phyloP scores from a whole-genome alignment of 1,140 invertebrate species.

The Homarus americanus region DNA sequence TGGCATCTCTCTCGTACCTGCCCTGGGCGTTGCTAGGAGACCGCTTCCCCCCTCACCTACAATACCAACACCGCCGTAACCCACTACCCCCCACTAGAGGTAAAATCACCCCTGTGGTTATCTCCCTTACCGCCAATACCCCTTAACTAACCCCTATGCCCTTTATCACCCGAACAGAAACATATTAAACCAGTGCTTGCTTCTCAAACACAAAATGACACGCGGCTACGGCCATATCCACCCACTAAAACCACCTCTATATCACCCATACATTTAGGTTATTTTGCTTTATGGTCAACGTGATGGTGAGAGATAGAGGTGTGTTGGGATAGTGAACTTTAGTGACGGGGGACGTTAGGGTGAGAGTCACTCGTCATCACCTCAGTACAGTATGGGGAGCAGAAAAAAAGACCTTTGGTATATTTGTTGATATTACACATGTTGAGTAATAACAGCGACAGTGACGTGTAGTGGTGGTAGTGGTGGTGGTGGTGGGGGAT shows the following conservation, averaged over 20 bases:
- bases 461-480: neutral
- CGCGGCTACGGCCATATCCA: too few relatives aligned
- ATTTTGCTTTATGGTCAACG: too few relatives aligned
- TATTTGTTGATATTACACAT: constrained; percentile 20
- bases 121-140: too few relatives aligned
- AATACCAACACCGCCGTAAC: neutral
- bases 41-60: neutral
- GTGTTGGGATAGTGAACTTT: neutral
- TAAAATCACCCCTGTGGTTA: neutral
- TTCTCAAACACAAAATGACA: constrained; percentile 43
- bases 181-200: constrained; percentile 53
- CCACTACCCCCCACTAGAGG: neutral
- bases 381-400: neutral
- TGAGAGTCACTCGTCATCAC: neutral
- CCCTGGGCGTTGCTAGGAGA: constrained; percentile 17
- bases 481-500: neutral
- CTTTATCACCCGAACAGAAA: neutral
- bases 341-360: neutral
- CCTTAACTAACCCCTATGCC: too few relatives aligned
- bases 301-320: neutral
- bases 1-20: constrained; percentile 14
- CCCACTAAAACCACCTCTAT: too few relatives aligned
- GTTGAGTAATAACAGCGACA: constrained; percentile 4
- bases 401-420: neutral
- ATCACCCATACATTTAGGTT: too few relatives aligned